These are phyloP conservation scores for Autographa pulchrina DNA, from an alignment of 2,888 invertebrate genomes.

Conservation along the genomic window DNA sequence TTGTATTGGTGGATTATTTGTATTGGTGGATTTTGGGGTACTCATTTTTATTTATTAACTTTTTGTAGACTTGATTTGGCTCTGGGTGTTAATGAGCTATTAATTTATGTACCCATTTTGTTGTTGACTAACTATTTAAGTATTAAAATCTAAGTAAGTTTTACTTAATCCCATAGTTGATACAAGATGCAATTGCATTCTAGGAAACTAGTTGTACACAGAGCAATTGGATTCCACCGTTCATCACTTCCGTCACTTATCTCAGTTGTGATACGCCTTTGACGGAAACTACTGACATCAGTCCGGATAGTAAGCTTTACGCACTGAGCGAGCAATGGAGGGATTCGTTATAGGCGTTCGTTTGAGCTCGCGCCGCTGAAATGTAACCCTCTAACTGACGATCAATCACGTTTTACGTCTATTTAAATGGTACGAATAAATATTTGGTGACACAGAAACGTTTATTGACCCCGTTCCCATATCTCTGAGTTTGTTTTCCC, in stretches of 20 bases:
- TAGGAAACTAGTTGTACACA: background rate
- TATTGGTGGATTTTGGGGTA: background rate
- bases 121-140: no score
- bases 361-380: conserved; percentile 35
- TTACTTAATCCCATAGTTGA: background rate
- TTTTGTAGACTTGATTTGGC: background rate
- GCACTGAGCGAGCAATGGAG: conserved; percentile 23
- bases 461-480: conserved; percentile 32
- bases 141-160: no score
- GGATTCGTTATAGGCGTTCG: conserved; percentile 36
- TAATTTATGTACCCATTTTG: no score
- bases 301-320: conserved; percentile 29
- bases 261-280: conserved; percentile 17
- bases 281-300: conserved; percentile 22
- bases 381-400: conserved; percentile 37
- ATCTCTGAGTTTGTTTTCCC: conserved; percentile 33
- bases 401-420: conserved; percentile 47
- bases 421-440: conserved; percentile 50
- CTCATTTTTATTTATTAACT: background rate
- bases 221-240: background rate
- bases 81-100: no score
- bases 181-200: background rate
- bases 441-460: conserved; percentile 40
- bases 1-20: no score
- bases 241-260: background rate